Evolutionary conservation across 35 echinoderm and acorn worm species (phyloP), one percentile per base, ranked within the genome.

Genomic region (Stichopus chloronotus): DNA sequence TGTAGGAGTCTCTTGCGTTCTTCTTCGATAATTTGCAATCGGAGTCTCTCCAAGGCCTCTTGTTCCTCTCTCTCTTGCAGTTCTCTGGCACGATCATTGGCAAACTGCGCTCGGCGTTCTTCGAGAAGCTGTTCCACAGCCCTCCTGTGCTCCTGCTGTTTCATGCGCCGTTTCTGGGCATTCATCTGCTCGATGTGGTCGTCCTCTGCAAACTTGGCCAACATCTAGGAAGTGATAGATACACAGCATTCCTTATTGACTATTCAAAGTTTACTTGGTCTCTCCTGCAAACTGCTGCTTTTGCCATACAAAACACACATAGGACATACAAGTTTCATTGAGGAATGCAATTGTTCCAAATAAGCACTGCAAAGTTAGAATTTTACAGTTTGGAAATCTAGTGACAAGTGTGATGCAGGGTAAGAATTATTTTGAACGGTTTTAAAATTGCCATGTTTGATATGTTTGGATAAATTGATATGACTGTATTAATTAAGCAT

Each of bases 181-280:
- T 99, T 99, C 97, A 99, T 96, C 72, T 99, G 97, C 77, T 99
- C 97, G 13, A 99, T 95, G 56, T 95, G 93, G 61, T 99, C 97
- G 78, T 99, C 97, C 63, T 96, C 97, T 16, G 95, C 97, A 94
- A 96, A 99, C 86, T 99, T 99, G 61, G 97, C 93, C 90, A 99
- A 80, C 97, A 99, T 99, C 97, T 99, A 30, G 19, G n/a, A 53
- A 90, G 9, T 13, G 81, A 43, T 43, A 43, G 30, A 12, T 58
- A 21, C 30, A 83, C 30, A 53, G 25, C 5, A 19, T 80, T 30
- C 53, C 2, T 82, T 7, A 84, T 16, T 52, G 20, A 52, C 3
- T 55, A 8, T 76, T 65, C 22, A 71, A 59, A 78, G 58, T 89
- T 12, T 25, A 20, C 14, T 19, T n/a, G 21, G 87, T 13, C 69